Percentiles rank a stretch among this genome's conserved stretches.
These are phyloP conservation scores for Nesometra sesokonis DNA, from an alignment of 35 echinoderm and acorn worm species.

Conservation along the genomic window DNA sequence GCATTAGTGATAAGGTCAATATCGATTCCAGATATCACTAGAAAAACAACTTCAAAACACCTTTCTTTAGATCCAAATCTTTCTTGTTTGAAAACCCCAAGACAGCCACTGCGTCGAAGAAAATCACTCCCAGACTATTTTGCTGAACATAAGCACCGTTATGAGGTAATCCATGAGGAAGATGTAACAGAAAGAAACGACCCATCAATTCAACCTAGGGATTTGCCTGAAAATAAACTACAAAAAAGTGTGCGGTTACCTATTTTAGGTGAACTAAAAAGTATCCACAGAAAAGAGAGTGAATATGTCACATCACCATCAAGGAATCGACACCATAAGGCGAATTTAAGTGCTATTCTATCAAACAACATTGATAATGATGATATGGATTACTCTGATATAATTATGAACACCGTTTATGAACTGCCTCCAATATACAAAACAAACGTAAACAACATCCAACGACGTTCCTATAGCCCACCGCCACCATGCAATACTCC, in stretches of 20 bases:
- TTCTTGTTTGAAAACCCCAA: not conserved
- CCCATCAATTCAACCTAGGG: not conserved
- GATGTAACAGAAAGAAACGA: not conserved
- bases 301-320: too few relatives aligned
- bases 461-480: not conserved
- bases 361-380: not conserved
- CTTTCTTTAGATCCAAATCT: not conserved
- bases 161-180: not conserved
- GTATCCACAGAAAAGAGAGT: too few relatives aligned
- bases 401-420: not conserved
- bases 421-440: not conserved
- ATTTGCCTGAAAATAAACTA: not conserved
- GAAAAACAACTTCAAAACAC: not conserved
- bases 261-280: too few relatives aligned
- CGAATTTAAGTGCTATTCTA: not conserved
- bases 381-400: not conserved
- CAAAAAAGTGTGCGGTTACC: not conserved
- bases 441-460: not conserved
- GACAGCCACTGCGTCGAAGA: not conserved
- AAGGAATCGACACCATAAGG: too few relatives aligned
- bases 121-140: not conserved
- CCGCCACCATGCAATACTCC: not conserved
- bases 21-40: not conserved
- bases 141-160: not conserved
- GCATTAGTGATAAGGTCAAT: not conserved